These are phyloP conservation scores for Marmota monax DNA, from an alignment of 2,113 vertebrate species.

Conservation along the genomic window DNA sequence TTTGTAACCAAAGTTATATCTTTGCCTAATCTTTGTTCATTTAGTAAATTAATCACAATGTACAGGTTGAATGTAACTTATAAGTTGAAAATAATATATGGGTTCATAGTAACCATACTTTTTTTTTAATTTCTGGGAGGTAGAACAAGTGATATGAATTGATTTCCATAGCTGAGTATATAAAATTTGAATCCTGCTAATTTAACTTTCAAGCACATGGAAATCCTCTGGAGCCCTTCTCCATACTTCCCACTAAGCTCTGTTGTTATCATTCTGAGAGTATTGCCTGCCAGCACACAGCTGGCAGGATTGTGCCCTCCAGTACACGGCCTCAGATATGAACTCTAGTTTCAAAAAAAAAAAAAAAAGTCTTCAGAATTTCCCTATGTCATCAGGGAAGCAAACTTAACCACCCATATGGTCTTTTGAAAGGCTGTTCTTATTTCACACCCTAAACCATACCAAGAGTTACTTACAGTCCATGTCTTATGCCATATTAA, in stretches of 20 bases:
- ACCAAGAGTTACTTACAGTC: neutral
- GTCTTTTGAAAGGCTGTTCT: neutral
- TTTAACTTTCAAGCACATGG: neutral
- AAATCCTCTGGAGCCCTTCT: neutral
- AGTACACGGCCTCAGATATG: neutral
- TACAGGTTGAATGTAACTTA: neutral
- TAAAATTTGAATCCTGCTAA: slow-evolving; percentile 33
- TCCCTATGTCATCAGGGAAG: neutral
- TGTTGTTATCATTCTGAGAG: neutral
- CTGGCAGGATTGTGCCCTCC: neutral
- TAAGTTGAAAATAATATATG: neutral
- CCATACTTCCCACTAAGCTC: neutral
- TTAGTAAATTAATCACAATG: slow-evolving; percentile 22
- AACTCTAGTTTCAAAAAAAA: too few relatives aligned
- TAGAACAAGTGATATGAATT: neutral
- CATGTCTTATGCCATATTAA: neutral
- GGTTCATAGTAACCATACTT: neutral
- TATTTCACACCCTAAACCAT: neutral
- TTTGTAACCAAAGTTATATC: slow-evolving; percentile 23
- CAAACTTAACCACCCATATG: neutral
- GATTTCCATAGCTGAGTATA: neutral
- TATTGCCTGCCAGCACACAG: neutral
- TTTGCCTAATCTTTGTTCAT: neutral
- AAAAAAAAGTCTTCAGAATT: slow-evolving; percentile 24
- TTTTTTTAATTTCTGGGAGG: neutral